Evolutionary conservation across 2,113 vertebrate genomes (phyloP).

Genomic region (Nothobranchius kuhntae): DNA sequence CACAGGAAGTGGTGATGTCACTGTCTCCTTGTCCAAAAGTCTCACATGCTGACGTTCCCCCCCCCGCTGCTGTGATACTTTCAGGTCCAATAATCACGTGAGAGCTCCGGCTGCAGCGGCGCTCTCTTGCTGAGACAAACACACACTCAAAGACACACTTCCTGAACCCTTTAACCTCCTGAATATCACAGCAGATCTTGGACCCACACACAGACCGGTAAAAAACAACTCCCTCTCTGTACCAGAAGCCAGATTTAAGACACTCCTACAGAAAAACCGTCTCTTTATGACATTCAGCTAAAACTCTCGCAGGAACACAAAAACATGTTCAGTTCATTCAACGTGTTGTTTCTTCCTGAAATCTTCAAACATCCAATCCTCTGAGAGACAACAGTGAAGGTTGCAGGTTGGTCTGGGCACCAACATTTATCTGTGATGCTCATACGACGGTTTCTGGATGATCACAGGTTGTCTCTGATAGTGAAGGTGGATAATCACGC

Average conservation of each 20-base stretch:
- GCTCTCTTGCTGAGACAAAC: constrained; percentile 16
- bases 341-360: no score
- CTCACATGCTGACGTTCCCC: constrained; percentile 43
- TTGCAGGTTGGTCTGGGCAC: no score
- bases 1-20: constrained; percentile 71
- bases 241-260: neutral
- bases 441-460: no score
- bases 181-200: neutral
- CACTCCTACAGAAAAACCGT: neutral
- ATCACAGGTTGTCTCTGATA: no score
- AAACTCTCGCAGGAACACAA: no score
- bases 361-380: no score
- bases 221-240: neutral
- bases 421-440: no score
- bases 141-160: neutral
- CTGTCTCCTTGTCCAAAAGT: constrained; percentile 27
- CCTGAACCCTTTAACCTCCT: constrained; percentile 4
- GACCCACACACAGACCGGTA: neutral
- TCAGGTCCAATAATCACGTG: constrained; percentile 32
- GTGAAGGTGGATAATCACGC: no score
- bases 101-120: constrained; percentile 22
- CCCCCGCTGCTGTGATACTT: constrained; percentile 25
- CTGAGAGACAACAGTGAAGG: no score
- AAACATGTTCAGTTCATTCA: no score
- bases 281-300: no score